Conservation (phyloP, 1,140 invertebrate species). For the Drosophila insularis region DNA sequence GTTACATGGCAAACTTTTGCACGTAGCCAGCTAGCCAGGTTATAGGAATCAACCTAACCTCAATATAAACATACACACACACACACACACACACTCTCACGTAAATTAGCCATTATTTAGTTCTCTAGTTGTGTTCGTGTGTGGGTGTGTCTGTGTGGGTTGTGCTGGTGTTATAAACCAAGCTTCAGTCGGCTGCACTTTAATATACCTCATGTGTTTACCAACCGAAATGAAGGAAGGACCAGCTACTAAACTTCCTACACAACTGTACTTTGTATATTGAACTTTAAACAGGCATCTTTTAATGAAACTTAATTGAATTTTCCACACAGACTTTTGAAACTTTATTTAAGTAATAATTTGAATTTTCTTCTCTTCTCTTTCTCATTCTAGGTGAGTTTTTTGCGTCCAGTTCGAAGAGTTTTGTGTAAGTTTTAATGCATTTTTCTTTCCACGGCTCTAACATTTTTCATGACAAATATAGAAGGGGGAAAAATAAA, state of each 20-base stretch:
- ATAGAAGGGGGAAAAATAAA: not conserved
- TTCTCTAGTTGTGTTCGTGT: conserved; percentile 26
- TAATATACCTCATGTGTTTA: conserved; percentile 41
- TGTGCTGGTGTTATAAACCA: not conserved
- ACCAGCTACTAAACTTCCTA: not conserved
- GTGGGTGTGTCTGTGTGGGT: not conserved
- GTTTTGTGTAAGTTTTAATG: conserved; percentile 54
- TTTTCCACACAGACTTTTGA: conserved; percentile 6
- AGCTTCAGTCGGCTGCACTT: conserved; percentile 30
- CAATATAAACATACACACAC: conserved; percentile 26
- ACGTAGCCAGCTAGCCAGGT: conserved; percentile 30
- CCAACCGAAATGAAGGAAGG: not conserved
- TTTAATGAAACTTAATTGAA: not conserved
- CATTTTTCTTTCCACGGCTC: not conserved
- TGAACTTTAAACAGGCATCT: not conserved
- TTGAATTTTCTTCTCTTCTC: conserved; percentile 4
- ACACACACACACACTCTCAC: conserved; percentile 39
- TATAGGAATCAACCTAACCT: conserved; percentile 18
- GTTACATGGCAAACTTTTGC: conserved; percentile 51
- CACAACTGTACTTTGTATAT: not conserved
- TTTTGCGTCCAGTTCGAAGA: conserved; percentile 22
- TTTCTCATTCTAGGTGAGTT: conserved; percentile 53
- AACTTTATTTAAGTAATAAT: conserved; percentile 11
- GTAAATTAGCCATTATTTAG: conserved; percentile 70
- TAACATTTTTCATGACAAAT: conserved; percentile 59